Base-by-base conservation (phyloP, 92 coral and sea anemone genomes). In the Phymanthus crucifer region DNA sequence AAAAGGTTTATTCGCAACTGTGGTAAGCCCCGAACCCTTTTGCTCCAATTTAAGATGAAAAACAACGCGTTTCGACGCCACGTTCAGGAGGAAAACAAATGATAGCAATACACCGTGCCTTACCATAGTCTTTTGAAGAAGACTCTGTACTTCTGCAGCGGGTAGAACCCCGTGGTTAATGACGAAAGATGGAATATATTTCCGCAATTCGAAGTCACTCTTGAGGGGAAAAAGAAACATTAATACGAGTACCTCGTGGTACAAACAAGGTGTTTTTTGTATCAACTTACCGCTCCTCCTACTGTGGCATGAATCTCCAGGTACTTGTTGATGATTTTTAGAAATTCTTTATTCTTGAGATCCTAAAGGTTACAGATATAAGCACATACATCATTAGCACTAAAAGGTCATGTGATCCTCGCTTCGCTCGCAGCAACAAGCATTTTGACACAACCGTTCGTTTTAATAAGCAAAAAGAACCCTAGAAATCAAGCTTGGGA, bases 301-400 rank as follows among this genome's bases (percentile, higher is more conserved):
- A 94, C 91, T 29, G 99, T 96, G 5, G 94, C 98, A 71, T 96
- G 99, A 33, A 96, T 89, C 83, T 96, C 93, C n/a, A 88, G 64
- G 75, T 91, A 84, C 54, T 89, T 85, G 88, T 93, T 91, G 29
- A 93, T 82, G 33, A 91, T 76, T 23, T 91, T 90, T 78, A 96
- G 83, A 71, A 93, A 96, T 5, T 73, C 70, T 78, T 84, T 88
- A 71, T 78, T 77, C 69, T 67, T 68, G 16, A 90, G 73, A 54
- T 96, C 94, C 99, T 96, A 33, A 10, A 57, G 68, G 29, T 61
- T 61, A n/a, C n/a, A n/a, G n/a, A n/a, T n/a, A n/a, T 12, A 61
- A 54, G 64, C 24, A 17, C 27, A 54, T 19, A 19, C 10, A 54
- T 0, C 27, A 19, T 54, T 54, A 54, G n/a, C 16, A 45, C 12